Conservation (phyloP, 2,113 vertebrate genomes). For the Hiodon alosoides region DNA sequence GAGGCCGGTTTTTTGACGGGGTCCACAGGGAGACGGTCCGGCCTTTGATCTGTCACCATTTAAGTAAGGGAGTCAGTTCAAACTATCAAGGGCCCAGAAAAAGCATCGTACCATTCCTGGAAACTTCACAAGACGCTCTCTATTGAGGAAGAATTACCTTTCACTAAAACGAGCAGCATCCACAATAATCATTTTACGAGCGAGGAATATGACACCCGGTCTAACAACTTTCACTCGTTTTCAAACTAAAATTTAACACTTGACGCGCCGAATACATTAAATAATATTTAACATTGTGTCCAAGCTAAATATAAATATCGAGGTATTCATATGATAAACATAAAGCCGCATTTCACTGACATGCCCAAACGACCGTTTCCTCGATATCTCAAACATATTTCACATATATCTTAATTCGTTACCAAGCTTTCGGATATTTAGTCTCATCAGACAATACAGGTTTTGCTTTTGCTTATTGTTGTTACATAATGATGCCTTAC, state of each 20-base stretch:
- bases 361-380: too few relatives aligned
- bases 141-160: conserved; percentile 33
- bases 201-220: conserved; percentile 29
- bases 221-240: conserved; percentile 26
- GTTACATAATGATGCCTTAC: too few relatives aligned
- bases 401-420: too few relatives aligned
- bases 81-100: conserved; percentile 27
- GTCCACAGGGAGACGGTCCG: conserved; percentile 51
- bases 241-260: background rate
- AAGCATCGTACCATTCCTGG: conserved; percentile 12
- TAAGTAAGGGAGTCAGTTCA: conserved; percentile 53
- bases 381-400: too few relatives aligned
- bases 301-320: too few relatives aligned
- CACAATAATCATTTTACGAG: conserved; percentile 28
- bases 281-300: too few relatives aligned
- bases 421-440: too few relatives aligned
- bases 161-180: conserved; percentile 36
- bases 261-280: too few relatives aligned
- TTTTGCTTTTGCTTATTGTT: too few relatives aligned
- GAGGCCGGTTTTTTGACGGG: conserved; percentile 57
- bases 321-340: too few relatives aligned
- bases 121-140: conserved; percentile 36
- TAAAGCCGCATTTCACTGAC: too few relatives aligned
- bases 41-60: conserved; percentile 79
- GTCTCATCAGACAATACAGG: too few relatives aligned